Evolutionary conservation across 2,888 invertebrate species (phyloP).

Genomic region (Chirona hameri): DNA sequence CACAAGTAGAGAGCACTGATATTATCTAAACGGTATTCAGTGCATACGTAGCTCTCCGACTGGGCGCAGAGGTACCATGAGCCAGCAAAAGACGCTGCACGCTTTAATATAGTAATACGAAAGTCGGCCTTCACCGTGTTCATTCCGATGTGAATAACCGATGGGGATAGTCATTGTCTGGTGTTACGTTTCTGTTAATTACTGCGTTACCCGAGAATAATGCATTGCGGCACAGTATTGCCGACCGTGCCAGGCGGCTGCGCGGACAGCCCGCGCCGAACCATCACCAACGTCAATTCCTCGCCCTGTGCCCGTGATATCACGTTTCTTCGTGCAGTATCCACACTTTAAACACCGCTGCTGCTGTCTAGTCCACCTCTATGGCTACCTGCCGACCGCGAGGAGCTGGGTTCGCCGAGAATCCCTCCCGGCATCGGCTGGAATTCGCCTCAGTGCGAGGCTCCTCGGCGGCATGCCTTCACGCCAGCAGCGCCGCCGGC

Average conservation of each 20-base stretch:
- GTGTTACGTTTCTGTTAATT: no score
- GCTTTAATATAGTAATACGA: no score
- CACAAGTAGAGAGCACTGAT: background rate
- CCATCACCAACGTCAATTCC: no score
- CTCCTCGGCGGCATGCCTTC: conserved; percentile 13
- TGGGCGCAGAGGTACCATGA: background rate
- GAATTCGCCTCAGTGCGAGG: background rate
- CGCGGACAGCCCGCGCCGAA: background rate
- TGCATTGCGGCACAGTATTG: background rate
- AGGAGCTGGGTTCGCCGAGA: background rate
- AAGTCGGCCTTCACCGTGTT: no score
- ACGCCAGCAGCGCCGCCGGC: conserved; percentile 12
- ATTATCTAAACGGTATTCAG: background rate
- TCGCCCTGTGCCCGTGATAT: no score
- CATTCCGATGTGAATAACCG: no score
- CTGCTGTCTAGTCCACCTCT: background rate
- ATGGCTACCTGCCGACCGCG: background rate
- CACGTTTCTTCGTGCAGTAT: no score
- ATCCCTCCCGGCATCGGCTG: background rate
- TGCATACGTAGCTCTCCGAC: background rate
- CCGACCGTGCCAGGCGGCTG: background rate
- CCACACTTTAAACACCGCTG: no score
- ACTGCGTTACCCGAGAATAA: no score
- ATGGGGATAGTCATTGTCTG: no score
- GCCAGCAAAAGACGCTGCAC: no score